Evolutionary conservation across 2,113 vertebrate species (phyloP), one percentile per base, ranked within the genome.

Genomic region (Meles meles): DNA sequence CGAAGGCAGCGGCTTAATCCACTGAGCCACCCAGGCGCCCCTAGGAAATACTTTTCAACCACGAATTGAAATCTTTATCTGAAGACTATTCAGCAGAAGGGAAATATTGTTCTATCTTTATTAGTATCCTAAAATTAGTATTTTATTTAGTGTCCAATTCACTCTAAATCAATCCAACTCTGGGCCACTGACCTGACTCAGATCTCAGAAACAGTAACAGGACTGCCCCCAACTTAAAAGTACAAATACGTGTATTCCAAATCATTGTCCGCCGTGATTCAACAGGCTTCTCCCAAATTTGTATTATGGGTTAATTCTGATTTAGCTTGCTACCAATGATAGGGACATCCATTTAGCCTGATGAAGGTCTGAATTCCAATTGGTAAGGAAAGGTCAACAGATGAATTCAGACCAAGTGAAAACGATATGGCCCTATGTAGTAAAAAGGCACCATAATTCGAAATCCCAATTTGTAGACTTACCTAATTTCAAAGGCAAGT

Each of bases 91-190:
- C 47, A 77, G 57, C 88, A 90, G 81, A 88, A 80, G 59, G 88
- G 37, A 96, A 69, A 83, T 82, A 77, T 9, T 52, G 20, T 27
- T 92, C 55, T 11, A 65, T 71, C n/a, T n/a, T n/a, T n/a, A n/a
- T n/a, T n/a, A n/a, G n/a, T n/a, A n/a, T n/a, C n/a, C n/a, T n/a
- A n/a, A n/a, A n/a, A n/a, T n/a, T n/a, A n/a, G n/a, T n/a, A n/a
- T n/a, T n/a, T n/a, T n/a, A n/a, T 86, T 82, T 94, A 90, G 90
- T 80, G 49, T 82, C 49, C 20, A 29, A 52, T 13, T 93, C 65
- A 93, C 44, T 93, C 23, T 57, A 97, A 94, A 84, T 74, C 90
- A 94, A 96, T 80, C 9, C 52, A 71, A 29, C n/a, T 55, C 81
- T 34, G 55, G 29, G 37, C 37, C 52, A 93, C 0, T 93, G 55